phyloP scores from a whole-genome alignment of 2,888 invertebrate species.

The Rotaria macrura region DNA sequence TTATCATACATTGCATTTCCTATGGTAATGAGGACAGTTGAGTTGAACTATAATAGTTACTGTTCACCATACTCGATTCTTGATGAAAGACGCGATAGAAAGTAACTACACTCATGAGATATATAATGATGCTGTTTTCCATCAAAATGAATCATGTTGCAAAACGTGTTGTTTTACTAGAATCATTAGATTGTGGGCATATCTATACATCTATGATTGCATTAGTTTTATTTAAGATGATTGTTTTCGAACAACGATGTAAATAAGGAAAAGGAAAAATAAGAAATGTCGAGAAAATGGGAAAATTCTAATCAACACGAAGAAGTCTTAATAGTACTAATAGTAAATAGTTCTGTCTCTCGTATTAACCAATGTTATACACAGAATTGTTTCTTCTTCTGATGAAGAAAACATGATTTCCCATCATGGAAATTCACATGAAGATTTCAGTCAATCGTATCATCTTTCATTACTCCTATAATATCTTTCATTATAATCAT shows the following conservation, averaged over 20 bases:
- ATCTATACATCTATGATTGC: not conserved
- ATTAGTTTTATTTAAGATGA: not conserved
- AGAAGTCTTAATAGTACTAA: not conserved
- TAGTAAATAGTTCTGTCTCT: not conserved
- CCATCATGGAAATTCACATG: too few species aligned
- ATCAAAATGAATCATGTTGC: not conserved
- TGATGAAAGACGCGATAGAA: not conserved
- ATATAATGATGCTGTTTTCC: not conserved
- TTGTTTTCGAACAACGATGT: not conserved
- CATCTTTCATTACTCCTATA: not conserved
- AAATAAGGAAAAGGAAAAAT: not conserved
- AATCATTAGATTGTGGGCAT: not conserved
- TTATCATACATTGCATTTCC: not conserved
- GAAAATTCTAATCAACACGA: not conserved
- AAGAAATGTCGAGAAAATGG: not conserved
- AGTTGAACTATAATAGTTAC: not conserved
- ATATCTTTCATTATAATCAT: not conserved
- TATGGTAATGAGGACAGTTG: not conserved
- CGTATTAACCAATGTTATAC: not conserved
- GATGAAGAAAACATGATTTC: not conserved
- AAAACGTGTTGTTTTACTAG: not conserved
- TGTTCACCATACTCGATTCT: not conserved
- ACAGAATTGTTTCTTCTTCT: not conserved
- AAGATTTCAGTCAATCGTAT: too few species aligned
- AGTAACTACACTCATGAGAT: not conserved